A percentile compares a stretch with the other conserved stretches of the same genome.
phyloP scores from a whole-genome alignment of 2,797 vertebrate genomes.

The Poecilia gillii region DNA sequence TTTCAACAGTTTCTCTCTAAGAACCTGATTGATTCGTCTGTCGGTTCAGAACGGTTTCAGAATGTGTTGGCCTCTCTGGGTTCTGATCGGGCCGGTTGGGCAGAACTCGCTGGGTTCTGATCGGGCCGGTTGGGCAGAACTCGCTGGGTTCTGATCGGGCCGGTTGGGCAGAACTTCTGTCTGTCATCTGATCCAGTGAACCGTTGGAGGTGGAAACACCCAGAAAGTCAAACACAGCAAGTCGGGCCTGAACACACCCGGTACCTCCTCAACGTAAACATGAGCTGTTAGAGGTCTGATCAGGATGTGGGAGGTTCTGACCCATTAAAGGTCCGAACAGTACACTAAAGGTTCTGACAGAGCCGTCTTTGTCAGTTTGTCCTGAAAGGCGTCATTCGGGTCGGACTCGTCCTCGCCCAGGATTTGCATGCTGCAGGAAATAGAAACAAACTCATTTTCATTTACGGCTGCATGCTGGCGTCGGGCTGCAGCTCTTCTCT shows the following conservation, averaged over 20 bases:
- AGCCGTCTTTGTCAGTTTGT: background rate
- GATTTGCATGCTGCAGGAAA: slow-evolving; percentile 6
- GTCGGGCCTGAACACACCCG: background rate
- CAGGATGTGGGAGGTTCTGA: too few species aligned
- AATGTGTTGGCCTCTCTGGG: background rate
- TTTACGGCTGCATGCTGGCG: background rate
- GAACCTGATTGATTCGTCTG: too few species aligned
- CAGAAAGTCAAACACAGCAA: slow-evolving; percentile 2
- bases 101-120: background rate
- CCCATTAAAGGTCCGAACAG: background rate
- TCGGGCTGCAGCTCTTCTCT: background rate
- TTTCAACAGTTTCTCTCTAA: too few species aligned
- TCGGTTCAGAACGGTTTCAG: too few species aligned
- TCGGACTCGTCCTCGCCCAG: background rate
- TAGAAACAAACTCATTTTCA: slow-evolving; percentile 11
- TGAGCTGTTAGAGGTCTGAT: background rate
- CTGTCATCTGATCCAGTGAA: background rate
- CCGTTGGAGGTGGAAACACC: background rate
- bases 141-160: too few species aligned
- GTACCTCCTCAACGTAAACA: background rate
- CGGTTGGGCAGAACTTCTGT: background rate
- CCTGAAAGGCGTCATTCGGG: background rate
- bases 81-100: background rate
- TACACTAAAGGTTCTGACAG: background rate
- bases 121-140: background rate